Base-by-base conservation (phyloP, 2,797 vertebrate species). In the Arrhamphus sclerolepis region DNA sequence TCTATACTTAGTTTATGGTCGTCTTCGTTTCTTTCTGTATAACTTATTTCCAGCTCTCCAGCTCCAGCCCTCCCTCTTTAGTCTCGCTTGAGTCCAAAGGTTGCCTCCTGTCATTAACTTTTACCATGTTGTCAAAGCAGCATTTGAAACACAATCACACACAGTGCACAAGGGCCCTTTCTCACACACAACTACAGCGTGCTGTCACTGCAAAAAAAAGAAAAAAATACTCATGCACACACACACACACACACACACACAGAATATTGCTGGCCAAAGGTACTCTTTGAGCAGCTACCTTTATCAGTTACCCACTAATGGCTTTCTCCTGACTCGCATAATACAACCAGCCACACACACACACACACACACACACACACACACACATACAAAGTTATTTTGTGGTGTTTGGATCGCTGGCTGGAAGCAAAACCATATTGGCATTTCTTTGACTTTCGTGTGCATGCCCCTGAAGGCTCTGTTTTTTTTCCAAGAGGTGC, bases 21-120 rank as follows among this genome's bases (percentile, higher is more conserved):
- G 29, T 0, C 21, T 38, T 47, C 0, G 7, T 53, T 26, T 62
- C 18, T 62, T 20, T 67, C 48, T 58, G 16, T 72, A n/a, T 34
- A 19, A 14, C 43, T 58, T 5, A 26, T 13, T 57, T 56, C 58
- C 66, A 41, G 40, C 42, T 47, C 38, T 43, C 5, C 2, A 26
- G 47, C 54, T 43, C 6, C 43, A 7, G 59, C 39, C 54, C 46
- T 52, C 58, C 28, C 47, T 53, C 46, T 49, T 28, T 52, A 63
- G n/a, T 49, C 46, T 49, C 39, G 43, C 50, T 26, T 0, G 28
- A 66, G 88, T 89, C 80, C 82, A 87, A 89, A 88, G 88, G 82
- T 86, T 57, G 66, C 65, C 58, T 2, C 13, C 64, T 80, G 67
- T 85, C 83, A 77, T 87, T 79, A 80, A 77, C 77, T 82, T 78